Percentiles rank a stretch among this genome's conserved stretches.
Conservation (phyloP, 2,113 vertebrate genomes). For the Centrocercus urophasianus region DNA sequence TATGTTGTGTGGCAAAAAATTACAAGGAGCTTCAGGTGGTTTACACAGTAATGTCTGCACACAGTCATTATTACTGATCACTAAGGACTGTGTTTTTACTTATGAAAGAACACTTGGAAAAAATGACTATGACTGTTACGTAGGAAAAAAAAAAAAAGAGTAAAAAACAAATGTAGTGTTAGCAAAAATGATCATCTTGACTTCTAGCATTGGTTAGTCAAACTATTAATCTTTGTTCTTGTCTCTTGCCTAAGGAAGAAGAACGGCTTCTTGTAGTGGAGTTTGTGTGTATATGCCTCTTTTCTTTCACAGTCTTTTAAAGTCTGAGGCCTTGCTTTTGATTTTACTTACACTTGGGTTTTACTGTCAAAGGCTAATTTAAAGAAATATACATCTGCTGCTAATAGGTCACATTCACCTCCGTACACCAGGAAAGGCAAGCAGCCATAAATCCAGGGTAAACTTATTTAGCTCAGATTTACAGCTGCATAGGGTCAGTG, state of each 20-base stretch:
- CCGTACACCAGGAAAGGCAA: not conserved
- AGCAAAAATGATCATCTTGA: not conserved
- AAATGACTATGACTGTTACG: not conserved
- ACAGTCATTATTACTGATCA: not conserved
- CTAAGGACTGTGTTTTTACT: not conserved
- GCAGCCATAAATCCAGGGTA: not conserved
- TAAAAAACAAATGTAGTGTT: not conserved
- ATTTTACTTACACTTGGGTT: not conserved
- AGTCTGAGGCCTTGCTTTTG: not conserved
- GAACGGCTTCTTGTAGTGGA: not conserved
- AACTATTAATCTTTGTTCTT: not conserved
- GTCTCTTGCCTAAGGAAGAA: not conserved
- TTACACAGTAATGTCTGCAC: not conserved
- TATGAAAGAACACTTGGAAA: not conserved
- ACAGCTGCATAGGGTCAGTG: not conserved
- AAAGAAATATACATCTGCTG: not conserved
- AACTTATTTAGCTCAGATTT: not conserved
- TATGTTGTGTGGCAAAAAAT: not conserved
- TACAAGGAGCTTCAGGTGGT: not conserved
- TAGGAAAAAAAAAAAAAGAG: not conserved
- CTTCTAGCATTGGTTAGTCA: not conserved
- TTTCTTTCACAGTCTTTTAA: not conserved
- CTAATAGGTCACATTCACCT: not conserved
- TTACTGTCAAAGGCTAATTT: not conserved
- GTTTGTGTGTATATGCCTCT: fast-evolving